Base-by-base conservation (phyloP, 30 jellyfish, hydroid and myxozoan genomes). In the Catostylus mosaicus region DNA sequence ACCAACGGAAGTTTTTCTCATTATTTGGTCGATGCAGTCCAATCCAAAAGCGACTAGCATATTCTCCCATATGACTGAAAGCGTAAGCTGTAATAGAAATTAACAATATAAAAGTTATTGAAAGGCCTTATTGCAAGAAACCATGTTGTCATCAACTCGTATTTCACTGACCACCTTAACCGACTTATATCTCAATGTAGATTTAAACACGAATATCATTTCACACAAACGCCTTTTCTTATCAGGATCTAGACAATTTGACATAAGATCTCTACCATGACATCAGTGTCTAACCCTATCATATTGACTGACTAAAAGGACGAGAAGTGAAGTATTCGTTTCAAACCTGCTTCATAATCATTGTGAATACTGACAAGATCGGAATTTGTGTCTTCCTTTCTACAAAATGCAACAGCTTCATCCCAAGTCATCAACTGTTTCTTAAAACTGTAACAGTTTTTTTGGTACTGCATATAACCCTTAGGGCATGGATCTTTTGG, bases 281-380 rank as follows among this genome's bases (percentile, higher is more conserved):
- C n/a, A n/a, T n/a, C n/a, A n/a, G n/a, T n/a, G n/a, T n/a, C n/a
- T n/a, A n/a, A n/a, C n/a, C n/a, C n/a, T n/a, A n/a, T n/a, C n/a
- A n/a, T n/a, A n/a, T n/a, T n/a, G n/a, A n/a, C n/a, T n/a, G n/a
- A n/a, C n/a, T n/a, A n/a, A n/a, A n/a, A n/a, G n/a, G n/a, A n/a
- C n/a, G n/a, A n/a, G n/a, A n/a, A n/a, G n/a, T n/a, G n/a, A n/a
- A n/a, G n/a, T n/a, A n/a, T n/a, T n/a, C n/a, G n/a, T 9, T 16
- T 43, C 69, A n/a, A 43, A 92, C 98, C 98, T 92, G 90, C 88
- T 43, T 92, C 98, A 64, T 54, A 81, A 1, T 67, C 30, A 47
- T 57, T 46, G 45, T 87, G 97, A 9, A 92, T 48, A 47, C 96
- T 79, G 34, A 78, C 89, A 33, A 92, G 91, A 47, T 92, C 90